These are phyloP conservation scores for Lagocephalus sceleratus DNA, from an alignment of 2,797 vertebrate species.

Conservation along the genomic window DNA sequence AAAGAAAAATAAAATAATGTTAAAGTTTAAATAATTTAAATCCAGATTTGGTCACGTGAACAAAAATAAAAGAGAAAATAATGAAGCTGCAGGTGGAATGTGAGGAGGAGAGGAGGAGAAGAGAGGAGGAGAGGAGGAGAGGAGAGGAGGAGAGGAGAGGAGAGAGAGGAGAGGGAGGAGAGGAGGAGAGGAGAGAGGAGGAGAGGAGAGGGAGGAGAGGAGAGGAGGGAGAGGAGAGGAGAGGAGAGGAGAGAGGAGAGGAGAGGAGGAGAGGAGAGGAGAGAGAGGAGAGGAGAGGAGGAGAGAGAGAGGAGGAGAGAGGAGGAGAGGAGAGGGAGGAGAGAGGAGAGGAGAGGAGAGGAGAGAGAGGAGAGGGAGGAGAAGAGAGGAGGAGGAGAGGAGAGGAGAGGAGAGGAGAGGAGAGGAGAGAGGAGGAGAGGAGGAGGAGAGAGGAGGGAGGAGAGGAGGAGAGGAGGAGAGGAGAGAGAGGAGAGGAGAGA, in stretches of 20 bases:
- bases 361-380: background rate
- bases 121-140: background rate
- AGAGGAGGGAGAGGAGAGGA: background rate
- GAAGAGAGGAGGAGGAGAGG: background rate
- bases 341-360: background rate
- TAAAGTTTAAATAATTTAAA: too few species aligned
- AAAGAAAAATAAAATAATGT: background rate
- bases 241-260: background rate
- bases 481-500: background rate
- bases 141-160: background rate
- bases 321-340: background rate
- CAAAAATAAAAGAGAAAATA: too few species aligned
- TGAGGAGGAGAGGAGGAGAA: background rate
- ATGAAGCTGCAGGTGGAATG: background rate
- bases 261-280: background rate
- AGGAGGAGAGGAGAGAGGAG: background rate
- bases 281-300: background rate
- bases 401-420: background rate
- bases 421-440: background rate
- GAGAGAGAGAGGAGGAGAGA: background rate
- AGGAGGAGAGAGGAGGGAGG: background rate
- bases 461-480: background rate
- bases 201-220: background rate
- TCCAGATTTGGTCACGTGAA: too few species aligned
- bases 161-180: background rate